Conservation (phyloP, 2,113 vertebrate species). For the Glaucidium brasilianum region DNA sequence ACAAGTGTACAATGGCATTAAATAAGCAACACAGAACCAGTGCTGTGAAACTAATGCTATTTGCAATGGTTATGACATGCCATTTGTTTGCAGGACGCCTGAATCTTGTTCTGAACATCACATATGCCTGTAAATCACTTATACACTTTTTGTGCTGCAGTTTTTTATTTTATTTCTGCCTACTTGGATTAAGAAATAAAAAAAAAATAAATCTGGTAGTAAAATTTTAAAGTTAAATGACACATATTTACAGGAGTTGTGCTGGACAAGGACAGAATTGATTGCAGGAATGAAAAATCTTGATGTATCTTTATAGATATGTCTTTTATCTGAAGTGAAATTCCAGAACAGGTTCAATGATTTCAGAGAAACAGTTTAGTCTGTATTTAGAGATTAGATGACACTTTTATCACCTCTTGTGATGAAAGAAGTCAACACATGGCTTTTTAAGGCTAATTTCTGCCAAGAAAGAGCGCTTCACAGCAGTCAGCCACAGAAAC, state of each 20-base stretch:
- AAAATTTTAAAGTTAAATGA: not conserved
- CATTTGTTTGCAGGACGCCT: not conserved
- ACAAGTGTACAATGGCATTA: not conserved
- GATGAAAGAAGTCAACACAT: not conserved
- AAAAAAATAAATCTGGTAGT: not conserved
- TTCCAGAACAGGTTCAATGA: not conserved
- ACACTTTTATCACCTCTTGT: not conserved
- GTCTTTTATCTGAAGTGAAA: not conserved
- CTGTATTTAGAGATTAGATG: not conserved
- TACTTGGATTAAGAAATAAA: not conserved
- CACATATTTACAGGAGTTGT: not conserved
- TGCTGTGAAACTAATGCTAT: not conserved
- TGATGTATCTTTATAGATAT: not conserved
- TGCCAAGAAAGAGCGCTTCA: not conserved
- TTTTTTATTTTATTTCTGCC: not conserved
- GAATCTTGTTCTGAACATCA: not conserved
- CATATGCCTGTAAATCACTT: not conserved
- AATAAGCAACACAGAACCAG: not conserved
- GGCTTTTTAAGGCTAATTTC: not conserved
- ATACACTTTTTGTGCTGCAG: not conserved
- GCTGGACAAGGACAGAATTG: not conserved
- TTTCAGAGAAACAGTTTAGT: not conserved
- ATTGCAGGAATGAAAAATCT: not conserved
- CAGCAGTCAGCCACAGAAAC: not conserved
- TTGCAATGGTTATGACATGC: not conserved